These are phyloP conservation scores for Melanerpes formicivorus DNA, from an alignment of 2,113 vertebrate species.

Conservation along the genomic window DNA sequence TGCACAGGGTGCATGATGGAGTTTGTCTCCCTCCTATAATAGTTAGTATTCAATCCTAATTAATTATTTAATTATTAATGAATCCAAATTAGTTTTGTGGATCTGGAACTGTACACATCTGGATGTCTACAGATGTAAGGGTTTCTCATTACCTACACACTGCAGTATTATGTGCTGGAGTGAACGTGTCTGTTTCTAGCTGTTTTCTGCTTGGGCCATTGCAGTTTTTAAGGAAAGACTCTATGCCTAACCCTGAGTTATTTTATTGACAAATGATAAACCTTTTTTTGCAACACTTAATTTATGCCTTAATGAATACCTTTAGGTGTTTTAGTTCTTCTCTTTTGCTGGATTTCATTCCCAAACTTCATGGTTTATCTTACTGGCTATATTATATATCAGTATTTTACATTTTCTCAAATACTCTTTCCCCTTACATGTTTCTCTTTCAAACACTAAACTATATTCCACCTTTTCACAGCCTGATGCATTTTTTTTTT, in stretches of 20 bases:
- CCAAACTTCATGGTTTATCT: neutral
- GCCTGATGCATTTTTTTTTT: neutral
- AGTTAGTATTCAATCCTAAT: neutral
- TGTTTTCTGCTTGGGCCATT: neutral
- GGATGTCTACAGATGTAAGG: neutral
- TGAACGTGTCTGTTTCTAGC: neutral
- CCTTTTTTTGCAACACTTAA: neutral
- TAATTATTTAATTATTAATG: no score
- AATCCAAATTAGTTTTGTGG: neutral
- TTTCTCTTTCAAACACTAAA: neutral
- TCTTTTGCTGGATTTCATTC: neutral
- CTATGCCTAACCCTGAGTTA: neutral
- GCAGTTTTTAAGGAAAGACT: neutral
- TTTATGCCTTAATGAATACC: neutral
- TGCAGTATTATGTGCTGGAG: neutral
- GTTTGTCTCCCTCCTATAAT: neutral
- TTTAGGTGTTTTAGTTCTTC: neutral
- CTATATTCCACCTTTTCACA: neutral
- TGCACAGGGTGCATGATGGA: neutral
- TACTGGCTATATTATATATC: neutral
- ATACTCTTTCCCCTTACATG: neutral
- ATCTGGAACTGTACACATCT: neutral
- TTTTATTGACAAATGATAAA: neutral
- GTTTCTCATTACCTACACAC: neutral
- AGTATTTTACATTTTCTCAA: neutral